Evolutionary conservation across 2,797 vertebrate species (phyloP).

Genomic region (Decapterus maruadsi): DNA sequence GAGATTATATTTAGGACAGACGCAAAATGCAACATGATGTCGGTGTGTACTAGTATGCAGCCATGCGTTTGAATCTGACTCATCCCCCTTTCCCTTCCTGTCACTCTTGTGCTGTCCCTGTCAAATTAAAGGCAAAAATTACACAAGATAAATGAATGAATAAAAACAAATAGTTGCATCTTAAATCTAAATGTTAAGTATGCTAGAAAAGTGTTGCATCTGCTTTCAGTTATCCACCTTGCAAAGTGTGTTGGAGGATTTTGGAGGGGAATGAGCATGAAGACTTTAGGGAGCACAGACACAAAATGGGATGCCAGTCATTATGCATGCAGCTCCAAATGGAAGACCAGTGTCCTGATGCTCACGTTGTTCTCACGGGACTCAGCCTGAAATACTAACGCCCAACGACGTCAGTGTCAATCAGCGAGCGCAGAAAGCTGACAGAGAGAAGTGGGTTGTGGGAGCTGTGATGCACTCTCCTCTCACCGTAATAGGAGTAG

Average conservation of each 20-base stretch:
- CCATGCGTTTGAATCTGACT: too few species aligned
- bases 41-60: too few species aligned
- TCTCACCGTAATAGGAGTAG: constrained; percentile 63
- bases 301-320: constrained; percentile 47
- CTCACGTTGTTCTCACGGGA: constrained; percentile 46
- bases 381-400: constrained; percentile 64
- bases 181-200: background rate
- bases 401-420: constrained; percentile 63
- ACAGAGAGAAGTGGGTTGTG: constrained; percentile 62
- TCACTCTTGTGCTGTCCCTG: too few species aligned
- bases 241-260: constrained; percentile 22
- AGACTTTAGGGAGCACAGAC: constrained; percentile 24
- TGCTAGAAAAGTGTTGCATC: background rate
- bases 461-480: constrained; percentile 63
- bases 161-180: background rate
- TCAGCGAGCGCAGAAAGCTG: constrained; percentile 67
- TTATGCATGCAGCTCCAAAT: constrained; percentile 64
- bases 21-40: too few species aligned
- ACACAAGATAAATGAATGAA: too few species aligned
- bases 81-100: too few species aligned
- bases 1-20: too few species aligned
- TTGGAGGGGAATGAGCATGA: constrained; percentile 12
- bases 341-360: constrained; percentile 61
- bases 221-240: background rate
- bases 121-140: too few species aligned